Base-by-base conservation (phyloP, 1,140 invertebrate genomes). In the Panagrolaimus sp. region DNA sequence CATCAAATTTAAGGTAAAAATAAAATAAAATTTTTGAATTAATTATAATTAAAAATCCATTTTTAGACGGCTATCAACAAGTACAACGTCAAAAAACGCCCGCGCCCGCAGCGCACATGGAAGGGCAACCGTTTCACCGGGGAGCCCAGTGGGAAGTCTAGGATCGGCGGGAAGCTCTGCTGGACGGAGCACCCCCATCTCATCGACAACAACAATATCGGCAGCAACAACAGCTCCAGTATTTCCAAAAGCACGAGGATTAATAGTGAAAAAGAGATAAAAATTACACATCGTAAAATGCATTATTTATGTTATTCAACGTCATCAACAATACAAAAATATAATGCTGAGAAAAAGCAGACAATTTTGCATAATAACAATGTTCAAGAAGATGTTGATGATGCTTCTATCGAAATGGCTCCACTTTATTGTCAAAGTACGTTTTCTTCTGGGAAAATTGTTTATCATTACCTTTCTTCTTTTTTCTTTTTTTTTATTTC, bases 71-170 rank as follows among this genome's bases (percentile, higher is more conserved):
- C 70, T 38, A 52, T 72, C 58, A 32, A n/a, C 62, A 72, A 45
- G 47, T 62, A 65, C 66, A 45, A 44, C 45, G 62, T 80, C 78
- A 80, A 80, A 80, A 80, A 80, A 80, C 76, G 78, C 55, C 58
- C 72, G 71, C 63, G 78, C 78, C 78, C 78, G 78, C 78, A 80
- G 77, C 75, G 68, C 68, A 48, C 52, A 28, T 66, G 68, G 68
- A 64, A 69, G 52, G 67, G 52, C 67, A 43, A 65, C 62, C 55
- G 52, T 17, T 17, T 47, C 46, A 43, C 43, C 63, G 14, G 63
- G n/a, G 21, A 58, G 52, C 52, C 52, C 52, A 28, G 52, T 28
- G 14, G 52, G 63, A 15, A 45, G 21, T 28, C n/a, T 32, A 24
- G 45, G 66, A 52, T 24, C 46, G 47, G 66, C 66, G 17, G 47